Percentiles rank a stretch among this genome's conserved stretches.
These are phyloP conservation scores for Peucedramus taeniatus DNA, from an alignment of 2,113 vertebrate genomes.

Conservation along the genomic window DNA sequence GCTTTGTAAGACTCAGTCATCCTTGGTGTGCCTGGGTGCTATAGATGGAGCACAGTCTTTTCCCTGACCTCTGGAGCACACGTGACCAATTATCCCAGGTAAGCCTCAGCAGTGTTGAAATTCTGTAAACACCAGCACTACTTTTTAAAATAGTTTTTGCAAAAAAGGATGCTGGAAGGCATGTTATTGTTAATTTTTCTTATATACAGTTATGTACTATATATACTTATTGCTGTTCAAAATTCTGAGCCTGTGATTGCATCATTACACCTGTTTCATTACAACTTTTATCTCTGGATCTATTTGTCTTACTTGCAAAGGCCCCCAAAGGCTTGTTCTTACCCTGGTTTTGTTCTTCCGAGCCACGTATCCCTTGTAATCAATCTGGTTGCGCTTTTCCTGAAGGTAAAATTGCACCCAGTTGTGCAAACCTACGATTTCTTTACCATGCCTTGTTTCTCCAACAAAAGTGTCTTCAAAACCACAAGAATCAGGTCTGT, in stretches of 20 bases:
- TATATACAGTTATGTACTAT: neutral
- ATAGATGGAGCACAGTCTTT: neutral
- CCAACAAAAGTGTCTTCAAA: slow-evolving; percentile 90
- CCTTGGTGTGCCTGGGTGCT: neutral
- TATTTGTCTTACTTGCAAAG: neutral
- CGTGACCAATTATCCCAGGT: neutral
- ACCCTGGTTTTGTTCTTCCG: slow-evolving; percentile 73
- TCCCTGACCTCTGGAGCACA: neutral
- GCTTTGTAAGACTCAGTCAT: neutral
- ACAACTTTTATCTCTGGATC: neutral
- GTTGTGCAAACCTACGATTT: slow-evolving; percentile 85
- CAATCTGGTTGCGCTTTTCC: slow-evolving; percentile 77
- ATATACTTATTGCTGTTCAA: neutral
- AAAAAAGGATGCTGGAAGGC: neutral
- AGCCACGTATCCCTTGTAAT: slow-evolving; percentile 84
- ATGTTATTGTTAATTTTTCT: neutral
- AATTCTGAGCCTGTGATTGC: neutral
- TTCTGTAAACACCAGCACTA: neutral
- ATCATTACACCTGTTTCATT: neutral
- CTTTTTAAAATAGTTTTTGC: neutral
- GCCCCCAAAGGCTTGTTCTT: neutral
- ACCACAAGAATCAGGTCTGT: slow-evolving; percentile 82
- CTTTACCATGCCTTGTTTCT: slow-evolving; percentile 73
- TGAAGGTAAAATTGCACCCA: slow-evolving; percentile 89
- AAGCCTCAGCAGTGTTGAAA: neutral